Evolutionary conservation across 2,888 invertebrate genomes (phyloP).

Genomic region (Amiota mariae): DNA sequence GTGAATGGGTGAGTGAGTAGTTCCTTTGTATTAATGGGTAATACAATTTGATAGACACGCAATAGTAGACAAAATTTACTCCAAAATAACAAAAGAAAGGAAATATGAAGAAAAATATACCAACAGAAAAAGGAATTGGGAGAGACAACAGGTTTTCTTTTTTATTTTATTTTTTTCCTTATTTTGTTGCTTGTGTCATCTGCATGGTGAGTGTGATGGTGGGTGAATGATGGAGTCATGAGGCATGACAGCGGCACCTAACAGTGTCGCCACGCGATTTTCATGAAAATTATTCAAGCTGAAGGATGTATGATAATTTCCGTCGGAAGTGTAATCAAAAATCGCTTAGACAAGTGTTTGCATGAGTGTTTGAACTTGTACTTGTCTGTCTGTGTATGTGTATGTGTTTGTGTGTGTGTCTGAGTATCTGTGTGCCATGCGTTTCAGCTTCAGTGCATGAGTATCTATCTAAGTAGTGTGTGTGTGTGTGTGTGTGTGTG

Average conservation of each 20-base stretch:
- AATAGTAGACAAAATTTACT: slow-evolving; percentile 6
- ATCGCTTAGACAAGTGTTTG: slow-evolving; percentile 72
- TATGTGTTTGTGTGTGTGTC: slow-evolving; percentile 30
- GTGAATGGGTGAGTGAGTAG: neutral
- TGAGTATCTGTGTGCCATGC: slow-evolving; percentile 7
- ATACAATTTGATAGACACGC: slow-evolving; percentile 20
- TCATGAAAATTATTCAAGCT: slow-evolving; percentile 73
- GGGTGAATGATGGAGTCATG: neutral
- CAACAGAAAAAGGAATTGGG: neutral
- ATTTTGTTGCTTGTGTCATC: neutral
- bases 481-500: neutral
- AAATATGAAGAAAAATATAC: neutral
- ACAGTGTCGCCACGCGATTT: slow-evolving; percentile 56
- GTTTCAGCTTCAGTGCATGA: neutral
- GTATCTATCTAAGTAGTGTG: neutral
- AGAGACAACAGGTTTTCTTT: slow-evolving; percentile 37
- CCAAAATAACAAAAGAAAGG: neutral
- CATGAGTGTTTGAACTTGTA: slow-evolving; percentile 13
- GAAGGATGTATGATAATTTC: slow-evolving; percentile 75
- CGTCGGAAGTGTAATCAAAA: slow-evolving; percentile 75
- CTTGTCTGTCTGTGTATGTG: slow-evolving; percentile 1
- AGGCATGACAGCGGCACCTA: slow-evolving; percentile 30
- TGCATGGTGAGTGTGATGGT: neutral
- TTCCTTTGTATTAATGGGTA: slow-evolving; percentile 15
- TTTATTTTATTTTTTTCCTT: neutral